These are phyloP conservation scores for Eupithecia exiguata DNA, from an alignment of 2,888 invertebrate genomes.

Conservation along the genomic window DNA sequence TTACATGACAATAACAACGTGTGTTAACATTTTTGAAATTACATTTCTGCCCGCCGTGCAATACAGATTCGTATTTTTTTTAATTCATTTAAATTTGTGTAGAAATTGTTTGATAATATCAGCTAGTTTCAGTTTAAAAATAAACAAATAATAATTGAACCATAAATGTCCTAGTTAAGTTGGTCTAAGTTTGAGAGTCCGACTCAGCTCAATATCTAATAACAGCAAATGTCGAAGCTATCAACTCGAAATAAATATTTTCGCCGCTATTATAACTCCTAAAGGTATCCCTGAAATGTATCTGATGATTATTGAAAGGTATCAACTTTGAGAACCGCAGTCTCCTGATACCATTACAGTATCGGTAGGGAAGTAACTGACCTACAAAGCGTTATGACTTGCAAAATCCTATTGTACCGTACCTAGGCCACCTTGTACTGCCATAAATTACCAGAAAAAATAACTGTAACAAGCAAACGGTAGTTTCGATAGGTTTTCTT, in stretches of 20 bases:
- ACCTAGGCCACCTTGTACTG: slow-evolving; percentile 65
- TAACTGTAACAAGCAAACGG: slow-evolving; percentile 21
- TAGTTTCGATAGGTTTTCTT: slow-evolving; percentile 63
- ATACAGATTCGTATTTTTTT: too few species aligned
- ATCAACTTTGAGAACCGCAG: slow-evolving; percentile 58
- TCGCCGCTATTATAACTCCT: neutral
- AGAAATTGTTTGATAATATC: too few species aligned
- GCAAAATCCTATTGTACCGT: slow-evolving; percentile 64
- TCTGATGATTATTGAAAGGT: neutral
- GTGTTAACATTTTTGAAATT: too few species aligned
- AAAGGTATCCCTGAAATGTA: neutral
- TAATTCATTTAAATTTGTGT: too few species aligned
- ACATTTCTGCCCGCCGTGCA: too few species aligned
- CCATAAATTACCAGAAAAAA: slow-evolving; percentile 70
- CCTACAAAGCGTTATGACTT: slow-evolving; percentile 80
- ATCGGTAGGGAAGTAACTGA: slow-evolving; percentile 69
- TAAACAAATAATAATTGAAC: too few species aligned
- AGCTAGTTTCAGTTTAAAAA: too few species aligned
- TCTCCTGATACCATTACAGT: slow-evolving; percentile 52
- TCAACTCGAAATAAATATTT: neutral
- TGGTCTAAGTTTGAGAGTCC: too few species aligned
- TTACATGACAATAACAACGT: too few species aligned
- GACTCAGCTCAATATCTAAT: too few species aligned
- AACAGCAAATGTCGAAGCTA: too few species aligned
- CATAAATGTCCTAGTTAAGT: too few species aligned